Conservation (phyloP, 1,140 invertebrate species). For the Plectus sambesii region DNA sequence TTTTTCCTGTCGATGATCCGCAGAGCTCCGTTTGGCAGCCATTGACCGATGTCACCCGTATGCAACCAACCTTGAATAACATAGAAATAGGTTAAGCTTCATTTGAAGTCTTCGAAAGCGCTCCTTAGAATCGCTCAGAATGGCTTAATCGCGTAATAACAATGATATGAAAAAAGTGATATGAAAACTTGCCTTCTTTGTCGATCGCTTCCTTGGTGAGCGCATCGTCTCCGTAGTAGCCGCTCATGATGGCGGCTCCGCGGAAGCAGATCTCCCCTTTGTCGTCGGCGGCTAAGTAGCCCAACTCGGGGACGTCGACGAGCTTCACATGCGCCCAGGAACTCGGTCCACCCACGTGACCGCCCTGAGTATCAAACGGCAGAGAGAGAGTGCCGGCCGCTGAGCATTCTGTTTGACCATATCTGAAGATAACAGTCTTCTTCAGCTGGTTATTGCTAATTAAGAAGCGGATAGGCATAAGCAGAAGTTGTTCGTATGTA, state of each 20-base stretch:
- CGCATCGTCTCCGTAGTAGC: slow-evolving; percentile 43
- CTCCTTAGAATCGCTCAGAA: no score
- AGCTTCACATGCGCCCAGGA: slow-evolving; percentile 36
- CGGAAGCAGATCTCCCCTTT: slow-evolving; percentile 39
- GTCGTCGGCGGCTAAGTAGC: slow-evolving; percentile 31
- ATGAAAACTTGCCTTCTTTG: no score
- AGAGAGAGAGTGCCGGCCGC: slow-evolving; percentile 36
- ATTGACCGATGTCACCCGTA: slow-evolving; percentile 38
- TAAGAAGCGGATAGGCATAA: no score
- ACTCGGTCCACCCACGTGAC: slow-evolving; percentile 38
- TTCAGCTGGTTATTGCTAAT: no score
- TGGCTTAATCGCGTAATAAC: no score
- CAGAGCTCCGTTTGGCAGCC: slow-evolving; percentile 48
- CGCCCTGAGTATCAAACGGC: slow-evolving; percentile 27
- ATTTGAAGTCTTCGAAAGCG: no score
- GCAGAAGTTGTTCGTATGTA: no score
- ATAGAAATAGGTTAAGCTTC: no score
- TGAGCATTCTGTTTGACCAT: slow-evolving; percentile 39
- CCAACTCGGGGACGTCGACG: slow-evolving; percentile 37
- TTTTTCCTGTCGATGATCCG: slow-evolving; percentile 51
- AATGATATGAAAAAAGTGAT: no score
- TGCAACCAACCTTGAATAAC: slow-evolving; percentile 35
- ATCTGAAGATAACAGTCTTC: slow-evolving; percentile 9
- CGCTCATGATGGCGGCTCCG: slow-evolving; percentile 35
- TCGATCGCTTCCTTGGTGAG: slow-evolving; percentile 48